Base-by-base conservation (phyloP, 2,888 invertebrate species). In the Nomada fucata region DNA sequence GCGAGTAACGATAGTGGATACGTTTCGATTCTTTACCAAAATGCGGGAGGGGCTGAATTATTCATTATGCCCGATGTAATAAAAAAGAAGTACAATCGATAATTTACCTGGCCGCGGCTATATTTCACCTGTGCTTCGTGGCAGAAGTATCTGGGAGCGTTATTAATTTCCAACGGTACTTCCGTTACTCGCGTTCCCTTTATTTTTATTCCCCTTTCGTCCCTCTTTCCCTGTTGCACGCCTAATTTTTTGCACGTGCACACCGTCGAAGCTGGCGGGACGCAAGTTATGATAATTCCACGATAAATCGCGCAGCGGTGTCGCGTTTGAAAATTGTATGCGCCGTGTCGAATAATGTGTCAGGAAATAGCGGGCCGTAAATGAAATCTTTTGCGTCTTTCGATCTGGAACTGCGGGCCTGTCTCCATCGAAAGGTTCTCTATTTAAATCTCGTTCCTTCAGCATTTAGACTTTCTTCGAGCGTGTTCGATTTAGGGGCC, bases 201-300 rank as follows among this genome's bases (percentile, higher is more conserved):
- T 15, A 9, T 1, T 4, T 47, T 23, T 29, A 4, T 29, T 23
- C 36, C 18, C 50, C 50, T n/a, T 29, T 59, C 13, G 15, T 59
- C 70, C 11, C 7, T 36, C 36, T 36, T 36, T 5, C 29, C 0
- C 29, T 11, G 18, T 29, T 18, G 23, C 18, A n/a, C 36, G 18
- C 50, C 47, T 63, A 47, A 76, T 76, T 44, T 63, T 47, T 55
- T 10, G 55, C 63, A 4, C 55, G n/a, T 57, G 15, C 52, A 20
- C 13, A 36, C 74, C 13, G 55, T 61, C 52, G 64, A n/a, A 47
- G 63, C 13, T 57, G 53, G 61, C 50, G 36, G 20, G 50, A 23
- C 20, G 71, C 82, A 86, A 79, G 76, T 85, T 67, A 76, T 10
- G 10, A 42, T 61, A 59, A 82, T 86, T 77, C 69, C 68, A 36